A percentile compares a stretch with the other conserved stretches of the same genome.
Evolutionary conservation across 23 tunicate species (phyloP).

Genomic region (Clavelina lepadiformis): DNA sequence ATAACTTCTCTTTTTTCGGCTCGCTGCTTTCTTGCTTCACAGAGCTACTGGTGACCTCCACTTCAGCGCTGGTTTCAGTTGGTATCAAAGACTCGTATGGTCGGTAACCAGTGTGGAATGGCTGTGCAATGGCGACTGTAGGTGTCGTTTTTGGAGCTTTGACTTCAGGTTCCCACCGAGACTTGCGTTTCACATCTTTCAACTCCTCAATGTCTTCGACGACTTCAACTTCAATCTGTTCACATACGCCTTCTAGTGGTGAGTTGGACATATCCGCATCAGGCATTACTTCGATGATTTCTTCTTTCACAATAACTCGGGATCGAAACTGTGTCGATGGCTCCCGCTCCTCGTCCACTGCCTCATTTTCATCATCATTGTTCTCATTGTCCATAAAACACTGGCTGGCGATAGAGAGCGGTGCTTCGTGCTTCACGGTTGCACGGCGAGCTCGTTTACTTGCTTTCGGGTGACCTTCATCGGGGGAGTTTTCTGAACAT

Average conservation of each 20-base stretch:
- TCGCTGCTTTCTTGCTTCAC: neutral
- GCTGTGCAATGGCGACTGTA: slow-evolving; percentile 41
- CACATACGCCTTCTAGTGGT: neutral
- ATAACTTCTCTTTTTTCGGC: slow-evolving; percentile 26
- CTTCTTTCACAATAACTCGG: slow-evolving; percentile 26
- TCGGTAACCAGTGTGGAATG: slow-evolving; percentile 1
- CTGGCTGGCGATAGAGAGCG: slow-evolving; percentile 76
- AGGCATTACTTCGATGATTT: slow-evolving; percentile 24
- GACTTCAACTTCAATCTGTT: neutral
- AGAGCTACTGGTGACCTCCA: too few relatives aligned
- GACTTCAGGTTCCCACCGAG: slow-evolving; percentile 3
- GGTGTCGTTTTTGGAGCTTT: neutral
- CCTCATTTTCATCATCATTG: neutral
- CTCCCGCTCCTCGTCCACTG: slow-evolving; percentile 27
- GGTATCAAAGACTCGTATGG: slow-evolving; percentile 3
- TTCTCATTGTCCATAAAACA: slow-evolving; percentile 45
- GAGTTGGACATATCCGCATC: neutral
- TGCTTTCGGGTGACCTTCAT: too few relatives aligned
- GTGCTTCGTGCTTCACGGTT: slow-evolving; percentile 72
- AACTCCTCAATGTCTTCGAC: neutral
- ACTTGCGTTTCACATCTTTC: neutral
- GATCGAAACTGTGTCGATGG: slow-evolving; percentile 48
- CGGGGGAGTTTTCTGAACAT: too few relatives aligned
- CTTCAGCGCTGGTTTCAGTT: neutral
- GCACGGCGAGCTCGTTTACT: slow-evolving; percentile 22